Conservation (phyloP, 2,888 invertebrate genomes). For the Diplolepis rosae region DNA sequence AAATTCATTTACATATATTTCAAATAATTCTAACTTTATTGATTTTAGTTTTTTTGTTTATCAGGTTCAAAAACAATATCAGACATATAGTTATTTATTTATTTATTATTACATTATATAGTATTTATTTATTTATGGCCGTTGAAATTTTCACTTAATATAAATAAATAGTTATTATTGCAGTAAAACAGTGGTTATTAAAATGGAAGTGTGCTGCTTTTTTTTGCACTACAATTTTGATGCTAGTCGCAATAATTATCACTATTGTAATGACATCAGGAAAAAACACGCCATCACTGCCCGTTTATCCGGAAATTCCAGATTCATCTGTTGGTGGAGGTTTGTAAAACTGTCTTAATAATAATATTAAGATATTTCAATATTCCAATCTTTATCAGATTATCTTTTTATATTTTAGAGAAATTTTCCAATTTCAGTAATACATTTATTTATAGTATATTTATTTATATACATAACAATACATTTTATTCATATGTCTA, state of each 20-base stretch:
- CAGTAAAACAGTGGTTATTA: slow-evolving; percentile 60
- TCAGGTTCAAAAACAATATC: too few species aligned
- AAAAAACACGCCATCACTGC: slow-evolving; percentile 28
- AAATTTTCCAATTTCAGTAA: too few species aligned
- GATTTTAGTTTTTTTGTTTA: too few species aligned
- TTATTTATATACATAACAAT: too few species aligned
- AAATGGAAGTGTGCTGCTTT: slow-evolving; percentile 59
- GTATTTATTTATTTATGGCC: too few species aligned
- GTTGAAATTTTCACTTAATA: not conserved
- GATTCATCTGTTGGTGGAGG: slow-evolving; percentile 36
- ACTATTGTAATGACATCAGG: slow-evolving; percentile 49
- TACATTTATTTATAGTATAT: too few species aligned
- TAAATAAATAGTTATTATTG: slow-evolving; percentile 35
- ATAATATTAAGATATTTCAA: not conserved
- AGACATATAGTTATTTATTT: too few species aligned
- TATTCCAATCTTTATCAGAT: not conserved
- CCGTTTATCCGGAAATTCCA: slow-evolving; percentile 49
- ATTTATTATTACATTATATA: too few species aligned
- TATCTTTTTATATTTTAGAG: too few species aligned
- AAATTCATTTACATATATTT: too few species aligned
- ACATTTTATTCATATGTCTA: too few species aligned
- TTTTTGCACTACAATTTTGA: slow-evolving; percentile 54
- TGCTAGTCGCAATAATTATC: slow-evolving; percentile 53
- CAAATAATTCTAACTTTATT: too few species aligned
- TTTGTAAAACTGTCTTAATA: not conserved